A percentile compares a stretch with the other conserved stretches of the same genome.
These are phyloP conservation scores for Spodoptera exigua DNA, from an alignment of 2,888 invertebrate species.

Conservation along the genomic window DNA sequence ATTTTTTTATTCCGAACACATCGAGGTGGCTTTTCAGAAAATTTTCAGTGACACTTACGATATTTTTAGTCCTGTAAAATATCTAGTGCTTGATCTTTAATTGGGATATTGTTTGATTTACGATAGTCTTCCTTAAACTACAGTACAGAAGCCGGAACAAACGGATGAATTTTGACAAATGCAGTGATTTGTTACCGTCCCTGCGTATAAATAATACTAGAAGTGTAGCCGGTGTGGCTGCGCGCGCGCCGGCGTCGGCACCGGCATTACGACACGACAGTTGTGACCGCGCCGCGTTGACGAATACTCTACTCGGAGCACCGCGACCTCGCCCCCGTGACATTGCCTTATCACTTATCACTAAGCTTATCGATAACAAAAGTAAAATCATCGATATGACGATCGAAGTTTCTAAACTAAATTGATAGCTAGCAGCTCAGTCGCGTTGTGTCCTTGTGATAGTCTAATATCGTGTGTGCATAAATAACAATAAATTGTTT, in stretches of 20 bases:
- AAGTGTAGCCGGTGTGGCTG: slow-evolving; percentile 70
- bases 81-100: slow-evolving; percentile 17
- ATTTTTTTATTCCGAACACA: no score
- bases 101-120: slow-evolving; percentile 33
- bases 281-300: slow-evolving; percentile 85
- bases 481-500: slow-evolving; percentile 48
- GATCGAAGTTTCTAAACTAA: slow-evolving; percentile 55
- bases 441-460: slow-evolving; percentile 67
- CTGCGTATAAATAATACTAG: slow-evolving; percentile 82
- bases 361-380: slow-evolving; percentile 70
- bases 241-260: slow-evolving; percentile 79
- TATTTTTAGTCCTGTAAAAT: slow-evolving; percentile 10
- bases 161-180: slow-evolving; percentile 70
- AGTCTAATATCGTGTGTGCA: slow-evolving; percentile 29
- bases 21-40: slow-evolving; percentile 15
- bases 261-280: slow-evolving; percentile 77
- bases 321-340: slow-evolving; percentile 80
- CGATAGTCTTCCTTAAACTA: slow-evolving; percentile 50
- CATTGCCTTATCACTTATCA: slow-evolving; percentile 83
- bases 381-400: slow-evolving; percentile 71
- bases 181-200: slow-evolving; percentile 72
- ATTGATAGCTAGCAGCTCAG: slow-evolving; percentile 59
- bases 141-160: slow-evolving; percentile 58
- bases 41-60: slow-evolving; percentile 2
- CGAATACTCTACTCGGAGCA: slow-evolving; percentile 81